Percentiles rank a stretch among this genome's conserved stretches.
These are phyloP conservation scores for Gymnocheta viridis DNA, from an alignment of 2,888 invertebrate species.

Conservation along the genomic window DNA sequence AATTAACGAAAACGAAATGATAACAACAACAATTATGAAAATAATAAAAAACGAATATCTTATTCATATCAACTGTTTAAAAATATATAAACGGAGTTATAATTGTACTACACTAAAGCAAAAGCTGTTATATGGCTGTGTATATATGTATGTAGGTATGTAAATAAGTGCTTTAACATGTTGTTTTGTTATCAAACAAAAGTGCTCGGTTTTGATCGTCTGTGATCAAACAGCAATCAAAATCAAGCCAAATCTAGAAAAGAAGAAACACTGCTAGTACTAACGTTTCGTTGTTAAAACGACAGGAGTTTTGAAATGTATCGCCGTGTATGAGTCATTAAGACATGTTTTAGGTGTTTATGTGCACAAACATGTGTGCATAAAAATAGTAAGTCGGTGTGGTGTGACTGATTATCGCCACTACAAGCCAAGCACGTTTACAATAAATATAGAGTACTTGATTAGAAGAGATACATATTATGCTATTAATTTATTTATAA, in stretches of 20 bases:
- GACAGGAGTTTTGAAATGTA: constrained; percentile 44
- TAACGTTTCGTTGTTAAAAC: constrained; percentile 31
- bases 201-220: constrained; percentile 31
- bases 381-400: background rate
- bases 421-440: constrained; percentile 14
- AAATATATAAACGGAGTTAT: constrained; percentile 34
- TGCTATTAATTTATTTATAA: background rate
- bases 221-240: constrained; percentile 11
- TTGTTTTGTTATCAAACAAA: background rate
- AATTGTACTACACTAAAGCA: background rate
- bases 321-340: constrained; percentile 30
- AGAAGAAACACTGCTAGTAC: constrained; percentile 35
- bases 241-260: constrained; percentile 23
- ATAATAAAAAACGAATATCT: constrained; percentile 38
- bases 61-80: constrained; percentile 48
- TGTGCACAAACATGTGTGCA: background rate
- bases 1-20: constrained; percentile 12
- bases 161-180: background rate
- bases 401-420: constrained; percentile 38
- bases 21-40: background rate
- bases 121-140: background rate
- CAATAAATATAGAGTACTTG: background rate
- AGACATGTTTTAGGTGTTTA: background rate
- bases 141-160: background rate
- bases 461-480: background rate